Percentiles rank a stretch among this genome's conserved stretches.
Evolutionary conservation across 2,113 vertebrate genomes (phyloP).

Genomic region (Himantopus leucocephalus): DNA sequence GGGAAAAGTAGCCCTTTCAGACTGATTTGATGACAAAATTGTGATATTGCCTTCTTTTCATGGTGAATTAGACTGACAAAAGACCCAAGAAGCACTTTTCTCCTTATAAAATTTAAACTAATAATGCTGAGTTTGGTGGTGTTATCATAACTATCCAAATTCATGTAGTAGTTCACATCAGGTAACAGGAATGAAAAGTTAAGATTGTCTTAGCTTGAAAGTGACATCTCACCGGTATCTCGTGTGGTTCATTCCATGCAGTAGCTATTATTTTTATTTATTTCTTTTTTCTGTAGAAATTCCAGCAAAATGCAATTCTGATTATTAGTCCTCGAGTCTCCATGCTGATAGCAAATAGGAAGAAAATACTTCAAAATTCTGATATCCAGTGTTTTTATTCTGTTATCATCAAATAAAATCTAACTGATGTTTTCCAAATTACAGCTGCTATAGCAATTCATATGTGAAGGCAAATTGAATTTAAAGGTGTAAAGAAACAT

Average conservation of each 20-base stretch:
- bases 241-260: not conserved
- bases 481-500: not conserved
- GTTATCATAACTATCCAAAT: not conserved
- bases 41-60: not conserved
- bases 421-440: not conserved
- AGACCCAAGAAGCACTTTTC: not conserved
- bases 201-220: not conserved
- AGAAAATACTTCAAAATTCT: not conserved
- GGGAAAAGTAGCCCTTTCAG: not conserved
- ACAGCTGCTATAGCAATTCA: not conserved
- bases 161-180: not conserved
- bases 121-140: not conserved
- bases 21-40: not conserved
- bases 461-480: not conserved
- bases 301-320: not conserved
- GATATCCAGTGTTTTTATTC: not conserved
- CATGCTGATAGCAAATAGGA: not conserved
- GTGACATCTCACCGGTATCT: not conserved
- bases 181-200: not conserved
- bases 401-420: not conserved
- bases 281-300: not conserved
- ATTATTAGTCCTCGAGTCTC: not conserved
- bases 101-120: not conserved
- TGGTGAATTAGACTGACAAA: not conserved
- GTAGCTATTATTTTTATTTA: not conserved